Evolutionary conservation across 2,888 invertebrate species (phyloP).

Genomic region (Ormyrus labotus): DNA sequence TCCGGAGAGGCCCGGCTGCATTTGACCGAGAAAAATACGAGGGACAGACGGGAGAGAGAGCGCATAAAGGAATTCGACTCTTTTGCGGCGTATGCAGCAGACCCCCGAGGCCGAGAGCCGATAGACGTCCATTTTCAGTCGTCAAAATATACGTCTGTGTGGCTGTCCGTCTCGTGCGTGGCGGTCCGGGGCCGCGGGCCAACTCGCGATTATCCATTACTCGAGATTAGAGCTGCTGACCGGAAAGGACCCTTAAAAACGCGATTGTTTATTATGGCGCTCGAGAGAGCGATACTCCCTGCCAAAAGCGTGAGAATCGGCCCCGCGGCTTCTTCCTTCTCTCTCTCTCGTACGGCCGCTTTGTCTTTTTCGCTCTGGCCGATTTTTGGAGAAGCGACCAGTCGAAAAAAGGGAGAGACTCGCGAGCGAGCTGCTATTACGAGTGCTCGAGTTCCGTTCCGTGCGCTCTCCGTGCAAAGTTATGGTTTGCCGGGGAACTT

Average conservation of each 20-base stretch:
- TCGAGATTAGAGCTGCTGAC: slow-evolving; percentile 64
- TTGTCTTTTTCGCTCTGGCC: neutral
- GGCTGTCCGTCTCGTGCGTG: slow-evolving; percentile 1
- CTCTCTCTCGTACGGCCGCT: neutral
- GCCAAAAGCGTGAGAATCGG: slow-evolving; percentile 58
- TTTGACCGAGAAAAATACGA: slow-evolving; percentile 16
- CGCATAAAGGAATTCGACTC: slow-evolving; percentile 37
- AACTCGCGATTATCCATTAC: slow-evolving; percentile 68
- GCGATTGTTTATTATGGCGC: slow-evolving; percentile 61
- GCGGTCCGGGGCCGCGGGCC: slow-evolving; percentile 59
- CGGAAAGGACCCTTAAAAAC: slow-evolving; percentile 55
- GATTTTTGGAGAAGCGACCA: slow-evolving; percentile 31
- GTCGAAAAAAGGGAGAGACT: neutral
- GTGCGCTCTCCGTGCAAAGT: too few species aligned
- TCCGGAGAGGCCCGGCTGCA: neutral
- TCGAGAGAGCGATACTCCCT: slow-evolving; percentile 7
- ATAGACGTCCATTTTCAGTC: slow-evolving; percentile 70
- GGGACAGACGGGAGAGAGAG: neutral
- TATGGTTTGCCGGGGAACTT: too few species aligned
- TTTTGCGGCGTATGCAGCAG: slow-evolving; percentile 22
- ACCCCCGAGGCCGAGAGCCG: slow-evolving; percentile 56
- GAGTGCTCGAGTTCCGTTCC: neutral
- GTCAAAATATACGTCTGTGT: slow-evolving; percentile 74
- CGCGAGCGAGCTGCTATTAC: slow-evolving; percentile 25
- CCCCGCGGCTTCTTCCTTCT: slow-evolving; percentile 11